These are phyloP conservation scores for Pithys albifrons DNA, from an alignment of 2,113 vertebrate species.

Conservation along the genomic window DNA sequence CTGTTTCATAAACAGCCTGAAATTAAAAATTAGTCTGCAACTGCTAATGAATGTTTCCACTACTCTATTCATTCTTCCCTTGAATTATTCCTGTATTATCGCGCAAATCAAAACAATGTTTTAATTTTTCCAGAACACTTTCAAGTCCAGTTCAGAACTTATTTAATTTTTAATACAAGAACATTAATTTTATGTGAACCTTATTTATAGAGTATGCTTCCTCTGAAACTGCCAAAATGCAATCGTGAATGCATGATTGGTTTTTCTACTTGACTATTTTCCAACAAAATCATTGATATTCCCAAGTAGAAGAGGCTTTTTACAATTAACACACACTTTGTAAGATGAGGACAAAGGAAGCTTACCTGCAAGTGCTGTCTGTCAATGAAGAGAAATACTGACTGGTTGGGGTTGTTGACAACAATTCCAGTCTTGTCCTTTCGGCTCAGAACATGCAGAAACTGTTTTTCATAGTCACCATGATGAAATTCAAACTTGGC, in stretches of 20 bases:
- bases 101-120: neutral
- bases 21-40: neutral
- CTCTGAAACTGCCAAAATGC: neutral
- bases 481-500: constrained; percentile 99
- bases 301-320: neutral
- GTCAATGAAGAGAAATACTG: constrained; percentile 98
- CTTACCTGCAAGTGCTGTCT: constrained; percentile 97
- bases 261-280: neutral
- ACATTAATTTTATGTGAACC: neutral
- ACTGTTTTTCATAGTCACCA: constrained; percentile 99
- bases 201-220: neutral
- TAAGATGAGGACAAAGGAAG: neutral
- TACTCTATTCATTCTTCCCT: neutral
- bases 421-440: constrained; percentile 99
- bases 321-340: neutral
- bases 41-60: neutral
- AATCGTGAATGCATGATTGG: neutral
- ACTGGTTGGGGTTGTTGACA: constrained; percentile 91
- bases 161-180: neutral
- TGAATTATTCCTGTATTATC: neutral
- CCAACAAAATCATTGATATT: neutral
- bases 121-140: neutral
- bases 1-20: neutral
- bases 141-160: neutral
- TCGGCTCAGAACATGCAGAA: constrained; percentile 95